phyloP scores from a whole-genome alignment of 2,888 invertebrate genomes.

The Drosophila fulvimacula region DNA sequence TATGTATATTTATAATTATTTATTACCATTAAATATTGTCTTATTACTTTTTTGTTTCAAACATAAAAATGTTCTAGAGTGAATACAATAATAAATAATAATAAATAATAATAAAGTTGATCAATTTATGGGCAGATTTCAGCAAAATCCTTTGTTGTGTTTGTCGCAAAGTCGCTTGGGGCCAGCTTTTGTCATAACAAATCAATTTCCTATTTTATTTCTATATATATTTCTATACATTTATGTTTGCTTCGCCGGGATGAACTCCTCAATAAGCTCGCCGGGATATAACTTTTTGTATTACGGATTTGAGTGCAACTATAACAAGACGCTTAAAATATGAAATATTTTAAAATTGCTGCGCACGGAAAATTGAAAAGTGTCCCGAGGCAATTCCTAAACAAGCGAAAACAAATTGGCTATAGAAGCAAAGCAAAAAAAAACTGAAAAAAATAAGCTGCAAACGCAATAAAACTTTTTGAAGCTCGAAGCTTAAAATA shows the following conservation, averaged over 20 bases:
- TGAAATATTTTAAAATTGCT: conserved; percentile 44
- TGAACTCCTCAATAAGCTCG: conserved; percentile 34
- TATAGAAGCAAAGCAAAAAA: conserved; percentile 8
- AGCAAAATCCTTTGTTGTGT: conserved; percentile 14
- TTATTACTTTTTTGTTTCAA: no score
- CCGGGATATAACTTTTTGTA: conserved; percentile 57
- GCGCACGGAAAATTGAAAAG: conserved; percentile 65
- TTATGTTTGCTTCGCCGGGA: conserved; percentile 14
- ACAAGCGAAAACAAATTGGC: conserved; percentile 33
- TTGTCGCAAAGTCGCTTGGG: conserved; percentile 10
- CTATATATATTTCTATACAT: neutral
- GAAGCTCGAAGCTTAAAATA: conserved; percentile 42
- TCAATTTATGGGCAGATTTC: neutral
- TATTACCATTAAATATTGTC: no score
- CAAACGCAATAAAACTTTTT: conserved; percentile 61
- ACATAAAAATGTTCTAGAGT: no score
- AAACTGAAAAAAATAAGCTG: neutral
- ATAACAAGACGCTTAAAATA: conserved; percentile 64
- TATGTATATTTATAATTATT: no score
- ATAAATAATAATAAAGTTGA: no score
- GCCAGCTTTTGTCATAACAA: conserved; percentile 56
- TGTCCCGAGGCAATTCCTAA: conserved; percentile 46
- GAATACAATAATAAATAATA: no score
- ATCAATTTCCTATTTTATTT: conserved; percentile 62
- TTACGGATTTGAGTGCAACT: conserved; percentile 50